Percentiles rank a stretch among this genome's conserved stretches.
These are phyloP conservation scores for Brachynemurus nebulosus DNA, from an alignment of 2,888 invertebrate species.

Conservation along the genomic window DNA sequence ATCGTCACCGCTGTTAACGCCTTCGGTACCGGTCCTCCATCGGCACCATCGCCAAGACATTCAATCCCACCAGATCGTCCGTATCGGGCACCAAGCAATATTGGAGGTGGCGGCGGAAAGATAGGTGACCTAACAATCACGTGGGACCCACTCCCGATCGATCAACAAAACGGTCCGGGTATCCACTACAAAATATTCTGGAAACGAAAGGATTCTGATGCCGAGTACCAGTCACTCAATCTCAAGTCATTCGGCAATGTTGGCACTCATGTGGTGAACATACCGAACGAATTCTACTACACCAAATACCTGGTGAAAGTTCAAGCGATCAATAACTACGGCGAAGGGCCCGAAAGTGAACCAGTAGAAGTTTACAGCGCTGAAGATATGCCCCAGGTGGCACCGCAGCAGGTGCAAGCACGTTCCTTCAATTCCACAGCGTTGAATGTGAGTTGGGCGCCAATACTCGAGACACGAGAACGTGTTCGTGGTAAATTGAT, in stretches of 20 bases:
- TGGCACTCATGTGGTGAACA: slow-evolving; percentile 64
- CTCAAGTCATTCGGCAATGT: slow-evolving; percentile 62
- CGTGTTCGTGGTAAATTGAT: slow-evolving; percentile 78
- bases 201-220: slow-evolving; percentile 49
- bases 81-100: slow-evolving; percentile 57
- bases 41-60: slow-evolving; percentile 73
- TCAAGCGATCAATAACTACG: slow-evolving; percentile 68
- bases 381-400: slow-evolving; percentile 84
- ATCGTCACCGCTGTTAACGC: slow-evolving; percentile 77
- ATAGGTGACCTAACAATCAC: slow-evolving; percentile 86
- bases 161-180: slow-evolving; percentile 79
- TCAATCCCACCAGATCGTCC: slow-evolving; percentile 73
- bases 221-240: slow-evolving; percentile 59
- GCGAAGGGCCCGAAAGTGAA: slow-evolving; percentile 69
- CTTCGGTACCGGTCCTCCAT: slow-evolving; percentile 61
- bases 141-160: slow-evolving; percentile 64
- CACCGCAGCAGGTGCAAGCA: slow-evolving; percentile 70
- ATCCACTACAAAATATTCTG: slow-evolving; percentile 85
- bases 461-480: slow-evolving; percentile 72
- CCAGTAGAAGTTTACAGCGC: slow-evolving; percentile 66
- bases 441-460: slow-evolving; percentile 80
- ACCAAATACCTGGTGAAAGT: slow-evolving; percentile 77
- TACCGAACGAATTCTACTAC: slow-evolving; percentile 60
- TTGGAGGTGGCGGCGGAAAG: slow-evolving; percentile 91
- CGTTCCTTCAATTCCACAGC: slow-evolving; percentile 81